Evolutionary conservation across 2,797 vertebrate species (phyloP), one percentile per base, ranked within the genome.

Genomic region (Pseudotriccus pelzelni): DNA sequence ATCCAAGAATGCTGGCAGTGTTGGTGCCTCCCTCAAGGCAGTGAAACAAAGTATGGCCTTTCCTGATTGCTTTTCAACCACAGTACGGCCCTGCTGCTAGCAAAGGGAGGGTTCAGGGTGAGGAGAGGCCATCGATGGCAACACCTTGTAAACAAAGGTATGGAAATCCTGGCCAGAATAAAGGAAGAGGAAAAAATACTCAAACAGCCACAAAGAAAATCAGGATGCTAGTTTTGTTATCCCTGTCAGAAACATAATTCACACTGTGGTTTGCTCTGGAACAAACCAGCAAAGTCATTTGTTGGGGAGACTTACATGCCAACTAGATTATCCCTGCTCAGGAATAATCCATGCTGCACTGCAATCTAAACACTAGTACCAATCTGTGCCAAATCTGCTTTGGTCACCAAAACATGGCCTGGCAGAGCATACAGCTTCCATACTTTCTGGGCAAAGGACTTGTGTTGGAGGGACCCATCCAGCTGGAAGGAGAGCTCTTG

Each of bases 361-460:
- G 36, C 24, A 36, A 20, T 32, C 46, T 67, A 3, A 76, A 52
- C 4, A 2, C 16, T n/a, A 50, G 41, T 73, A 43, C 50, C 56
- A 19, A 8, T 73, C 24, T 83, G 14, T 88, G 46, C 37, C 46
- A 90, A 16, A 41, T 73, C 37, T 59, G 52, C 47, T 82, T 82
- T 43, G 63, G 63, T 91, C 50, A 43, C 46, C 20, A 58, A 43
- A 69, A 70, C 0, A 0, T 13, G 12, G 22, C 44, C 15, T 81
- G 46, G 53, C 28, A 86, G 64, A 55, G 13, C 32, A 22, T 46
- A 27, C 9, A 79, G 15, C 39, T 70, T 83, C 52, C 30, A 80
- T n/a, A 23, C 27, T 47, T 77, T 9, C 7, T 73, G n/a, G 21
- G 19, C 75, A 37, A 79, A 58, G 21, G 0, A 0, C 1, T 0